Evolutionary conservation across 2,888 invertebrate species (phyloP), one percentile per base, ranked within the genome.

Genomic region (Metopia argyrocephala): DNA sequence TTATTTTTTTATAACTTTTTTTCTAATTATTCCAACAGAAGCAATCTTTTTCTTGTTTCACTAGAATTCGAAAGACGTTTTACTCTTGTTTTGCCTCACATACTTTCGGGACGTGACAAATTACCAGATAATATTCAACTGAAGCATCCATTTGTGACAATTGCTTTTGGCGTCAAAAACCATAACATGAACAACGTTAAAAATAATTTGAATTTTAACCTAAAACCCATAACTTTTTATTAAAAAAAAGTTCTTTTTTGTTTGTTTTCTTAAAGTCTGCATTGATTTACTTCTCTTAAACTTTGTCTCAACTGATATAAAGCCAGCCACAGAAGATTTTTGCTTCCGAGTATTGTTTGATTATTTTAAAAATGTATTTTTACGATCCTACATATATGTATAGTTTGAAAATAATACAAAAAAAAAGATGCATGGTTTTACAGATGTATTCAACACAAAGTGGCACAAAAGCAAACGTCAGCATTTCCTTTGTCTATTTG

Each of bases 41-140:
- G 20, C 31, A 31, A n/a, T 38, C 27, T 54, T 71, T 54, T 64
- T 52, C 69, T 69, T 5, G 57, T 28, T 73, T 78, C 76, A 54
- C 25, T 21, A 48, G 69, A 81, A 78, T 66, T 70, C 74, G 70
- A 62, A 75, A 74, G 65, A 28, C 21, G 52, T 73, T 20, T 57
- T 20, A 57, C 38, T 0, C n/a, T 28, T 4, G 2, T 20, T 52
- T 64, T 57, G 21, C 27, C 48, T 46, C 69, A n/a, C n/a, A 56
- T 65, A 65, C 46, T 61, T 79, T 54, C 84, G 83, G 86, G 85
- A 88, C 88, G 88, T 88, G 88, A 88, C 88, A 87, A 89, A 89
- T 89, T 88, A 88, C 87, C 87, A 87, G 85, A 85, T 85, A 87
- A 85, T 85, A 83, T 84, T 84, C 85, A 87, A 88, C 85, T 86